phyloP scores from a whole-genome alignment of 2,797 vertebrate species.

The Gephyroberyx darwinii region DNA sequence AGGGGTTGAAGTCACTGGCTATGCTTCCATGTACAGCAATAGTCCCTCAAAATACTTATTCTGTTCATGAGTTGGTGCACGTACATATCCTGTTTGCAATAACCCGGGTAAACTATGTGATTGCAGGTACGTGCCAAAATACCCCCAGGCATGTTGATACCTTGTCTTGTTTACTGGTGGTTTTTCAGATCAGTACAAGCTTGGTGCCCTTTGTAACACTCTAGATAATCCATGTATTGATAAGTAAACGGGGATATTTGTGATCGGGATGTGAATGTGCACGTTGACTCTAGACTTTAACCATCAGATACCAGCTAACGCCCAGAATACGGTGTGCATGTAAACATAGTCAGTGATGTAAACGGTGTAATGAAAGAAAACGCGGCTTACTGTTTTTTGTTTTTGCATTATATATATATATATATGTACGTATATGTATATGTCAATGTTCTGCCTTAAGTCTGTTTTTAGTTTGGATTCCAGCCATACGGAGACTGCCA shows the following conservation, averaged over 20 bases:
- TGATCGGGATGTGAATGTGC: constrained; percentile 22
- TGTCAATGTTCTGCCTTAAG: constrained; percentile 30
- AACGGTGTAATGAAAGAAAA: constrained; percentile 19
- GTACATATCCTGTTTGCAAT: constrained; percentile 9
- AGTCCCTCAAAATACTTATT: constrained; percentile 29
- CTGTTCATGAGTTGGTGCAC: constrained; percentile 15
- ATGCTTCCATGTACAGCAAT: constrained; percentile 51
- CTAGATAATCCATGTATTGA: neutral
- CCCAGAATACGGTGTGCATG: constrained; percentile 34
- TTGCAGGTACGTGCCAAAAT: constrained; percentile 31
- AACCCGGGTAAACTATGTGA: constrained; percentile 27
- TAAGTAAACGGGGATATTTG: neutral
- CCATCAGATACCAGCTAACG: constrained; percentile 25
- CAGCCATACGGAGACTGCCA: constrained; percentile 8
- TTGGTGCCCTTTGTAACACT: neutral
- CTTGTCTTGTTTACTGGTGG: constrained; percentile 1
- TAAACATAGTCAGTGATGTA: constrained; percentile 48
- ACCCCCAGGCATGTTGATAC: neutral
- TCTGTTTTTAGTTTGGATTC: constrained; percentile 15
- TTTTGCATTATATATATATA: constrained; percentile 30
- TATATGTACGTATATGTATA: constrained; percentile 25
- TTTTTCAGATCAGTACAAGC: neutral
- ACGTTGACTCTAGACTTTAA: constrained; percentile 6
- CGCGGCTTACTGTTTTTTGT: constrained; percentile 37
- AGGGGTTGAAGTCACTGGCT: constrained; percentile 29